Base-by-base conservation (phyloP, 30 jellyfish, hydroid and myxozoan species). In the Pseudorhiza aurosa region DNA sequence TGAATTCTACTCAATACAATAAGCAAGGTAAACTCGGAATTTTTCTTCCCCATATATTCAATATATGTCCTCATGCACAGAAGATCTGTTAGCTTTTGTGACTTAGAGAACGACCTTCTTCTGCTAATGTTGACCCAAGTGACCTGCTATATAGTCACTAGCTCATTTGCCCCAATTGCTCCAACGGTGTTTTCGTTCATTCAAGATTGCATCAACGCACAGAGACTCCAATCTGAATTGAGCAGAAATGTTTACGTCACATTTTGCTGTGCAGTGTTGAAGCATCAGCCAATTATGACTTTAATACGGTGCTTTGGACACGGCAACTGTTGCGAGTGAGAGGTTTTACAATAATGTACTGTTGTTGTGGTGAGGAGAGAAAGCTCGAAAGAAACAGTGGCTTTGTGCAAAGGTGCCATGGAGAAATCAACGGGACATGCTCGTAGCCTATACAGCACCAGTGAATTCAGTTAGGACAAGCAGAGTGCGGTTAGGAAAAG, bases 321-420 rank as follows among this genome's bases (percentile, higher is more conserved):
- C 86, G 42, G 33, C 57, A 51, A 26, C 75, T 73, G 86, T 73
- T 73, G 86, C 68, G 86, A 73, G 75, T 73, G 86, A 53, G 86
- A 43, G 86, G 86, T 73, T 57, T 73, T 73, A 56, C 42, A 73
- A 45, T 51, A 24, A 18, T 50, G 75, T 33, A 17, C 62, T 28
- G 86, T 73, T 36, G 86, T 73, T 53, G 86, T 73, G 86, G 86
- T 49, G 75, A 73, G 46, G 51, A 37, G 73, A 32, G 42, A 51
- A 49, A 35, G 25, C 75, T 51, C n/a, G 68, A 51, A 24, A 51
- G 86, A 73, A 73, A 45, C 86, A 57, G 55, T 31, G 62, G 44
- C 53, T 45, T 49, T 28, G 31, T 33, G 22, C 37, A 33, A 31
- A 8, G 75, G 55, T 24, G 36, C 75, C 86, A 73, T 73, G 86